These are phyloP conservation scores for Atethmia centrago DNA, from an alignment of 2,888 invertebrate genomes.

Conservation along the genomic window DNA sequence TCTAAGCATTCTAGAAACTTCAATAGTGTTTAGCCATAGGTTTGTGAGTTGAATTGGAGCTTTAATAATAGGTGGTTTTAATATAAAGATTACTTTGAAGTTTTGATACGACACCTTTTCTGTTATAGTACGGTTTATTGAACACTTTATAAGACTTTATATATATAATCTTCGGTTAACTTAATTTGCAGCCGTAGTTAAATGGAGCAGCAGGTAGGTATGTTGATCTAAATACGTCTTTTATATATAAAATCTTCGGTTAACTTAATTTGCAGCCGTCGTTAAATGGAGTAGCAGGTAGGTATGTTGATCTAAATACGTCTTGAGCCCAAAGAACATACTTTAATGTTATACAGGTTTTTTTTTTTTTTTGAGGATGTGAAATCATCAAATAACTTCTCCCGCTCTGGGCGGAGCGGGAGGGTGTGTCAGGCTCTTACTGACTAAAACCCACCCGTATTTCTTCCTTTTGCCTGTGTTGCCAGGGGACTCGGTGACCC, in stretches of 20 bases:
- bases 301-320: constrained; percentile 58
- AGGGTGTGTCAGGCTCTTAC: no score
- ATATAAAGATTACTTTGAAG: constrained; percentile 28
- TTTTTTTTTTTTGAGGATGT: no score
- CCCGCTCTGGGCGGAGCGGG: no score
- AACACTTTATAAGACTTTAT: constrained; percentile 9
- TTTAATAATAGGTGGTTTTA: constrained; percentile 31
- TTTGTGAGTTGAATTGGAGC: constrained; percentile 13
- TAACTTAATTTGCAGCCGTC: constrained; percentile 55
- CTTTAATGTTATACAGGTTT: not conserved
- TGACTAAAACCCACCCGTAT: no score
- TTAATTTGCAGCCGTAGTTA: constrained; percentile 53
- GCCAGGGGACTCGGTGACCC: no score
- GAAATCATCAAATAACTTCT: no score
- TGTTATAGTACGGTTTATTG: constrained; percentile 15
- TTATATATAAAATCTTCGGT: constrained; percentile 19
- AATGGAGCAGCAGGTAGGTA: constrained; percentile 44
- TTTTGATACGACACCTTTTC: constrained; percentile 24
- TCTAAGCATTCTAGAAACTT: not conserved
- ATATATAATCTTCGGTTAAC: constrained; percentile 36
- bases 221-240: constrained; percentile 58
- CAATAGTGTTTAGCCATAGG: not conserved
- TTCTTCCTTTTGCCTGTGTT: no score
- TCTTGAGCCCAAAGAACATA: constrained; percentile 2
- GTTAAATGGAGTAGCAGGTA: constrained; percentile 48